phyloP scores from a whole-genome alignment of 2,113 vertebrate species.

The Hemiscyllium ocellatum region DNA sequence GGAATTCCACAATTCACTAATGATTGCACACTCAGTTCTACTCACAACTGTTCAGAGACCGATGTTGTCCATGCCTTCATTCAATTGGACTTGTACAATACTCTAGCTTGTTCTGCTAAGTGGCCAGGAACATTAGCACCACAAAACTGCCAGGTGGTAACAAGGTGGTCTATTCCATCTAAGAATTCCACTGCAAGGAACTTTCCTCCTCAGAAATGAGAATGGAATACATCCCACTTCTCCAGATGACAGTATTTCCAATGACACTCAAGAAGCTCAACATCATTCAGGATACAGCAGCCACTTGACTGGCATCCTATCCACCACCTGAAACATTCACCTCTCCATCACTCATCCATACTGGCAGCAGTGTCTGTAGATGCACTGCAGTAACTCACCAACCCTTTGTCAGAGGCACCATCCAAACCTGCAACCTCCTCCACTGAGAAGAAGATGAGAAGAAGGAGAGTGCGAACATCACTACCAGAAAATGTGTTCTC shows the following conservation, averaged over 20 bases:
- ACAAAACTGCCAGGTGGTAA: not conserved
- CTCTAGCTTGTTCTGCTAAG: not conserved
- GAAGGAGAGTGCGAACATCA: too few species aligned
- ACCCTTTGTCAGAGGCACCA: too few species aligned
- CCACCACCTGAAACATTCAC: not conserved
- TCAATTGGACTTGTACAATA: too few species aligned
- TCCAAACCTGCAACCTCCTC: too few species aligned
- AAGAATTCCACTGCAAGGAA: too few species aligned
- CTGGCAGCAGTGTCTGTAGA: not conserved
- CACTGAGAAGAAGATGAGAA: too few species aligned
- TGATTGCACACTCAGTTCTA: not conserved
- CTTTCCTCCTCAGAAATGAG: not conserved
- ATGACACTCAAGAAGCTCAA: not conserved
- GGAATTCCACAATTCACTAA: not conserved
- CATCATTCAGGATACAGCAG: not conserved
- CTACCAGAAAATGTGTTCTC: too few species aligned
- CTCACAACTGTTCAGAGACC: not conserved
- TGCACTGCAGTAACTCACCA: not conserved
- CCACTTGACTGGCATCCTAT: not conserved
- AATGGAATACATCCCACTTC: not conserved
- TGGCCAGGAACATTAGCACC: not conserved
- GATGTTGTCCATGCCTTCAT: too few species aligned
- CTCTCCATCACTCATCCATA: too few species aligned
- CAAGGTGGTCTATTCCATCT: not conserved
- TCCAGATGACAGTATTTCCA: too few species aligned